These are phyloP conservation scores for Meriones psammophilus DNA, from an alignment of 2,797 vertebrate species.

Conservation along the genomic window DNA sequence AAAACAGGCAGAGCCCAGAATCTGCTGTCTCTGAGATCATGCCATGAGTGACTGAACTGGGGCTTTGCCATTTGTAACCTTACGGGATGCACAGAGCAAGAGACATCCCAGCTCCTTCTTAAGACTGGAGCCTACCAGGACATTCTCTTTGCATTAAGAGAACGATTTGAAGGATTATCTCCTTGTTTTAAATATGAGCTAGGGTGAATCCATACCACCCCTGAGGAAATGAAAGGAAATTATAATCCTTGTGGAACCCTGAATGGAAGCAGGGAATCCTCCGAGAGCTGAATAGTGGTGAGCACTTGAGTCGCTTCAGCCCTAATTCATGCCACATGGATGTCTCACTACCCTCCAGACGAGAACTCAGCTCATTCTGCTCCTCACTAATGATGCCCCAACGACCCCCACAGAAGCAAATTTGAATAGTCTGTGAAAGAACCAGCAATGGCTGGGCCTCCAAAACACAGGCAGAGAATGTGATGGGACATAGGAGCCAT, in stretches of 20 bases:
- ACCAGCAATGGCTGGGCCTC: not conserved
- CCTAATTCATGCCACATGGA: slow-evolving; percentile 34
- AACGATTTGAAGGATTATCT: not conserved
- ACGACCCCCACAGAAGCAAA: not conserved
- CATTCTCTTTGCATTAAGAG: not conserved
- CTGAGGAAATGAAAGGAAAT: slow-evolving; percentile 11
- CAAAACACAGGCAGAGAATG: not conserved
- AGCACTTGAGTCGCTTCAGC: not conserved
- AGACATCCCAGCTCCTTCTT: not conserved
- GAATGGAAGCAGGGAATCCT: not conserved
- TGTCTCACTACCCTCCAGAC: not conserved
- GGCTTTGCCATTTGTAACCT: not conserved
- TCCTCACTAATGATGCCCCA: not conserved
- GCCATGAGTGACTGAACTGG: not conserved
- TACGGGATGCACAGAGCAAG: not conserved
- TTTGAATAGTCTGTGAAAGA: not conserved
- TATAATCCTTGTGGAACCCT: not conserved
- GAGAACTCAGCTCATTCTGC: not conserved
- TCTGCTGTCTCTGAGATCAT: not conserved
- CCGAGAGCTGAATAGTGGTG: slow-evolving; percentile 30
- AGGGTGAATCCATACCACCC: not conserved
- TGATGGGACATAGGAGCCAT: not conserved
- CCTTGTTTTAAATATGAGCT: slow-evolving; percentile 27
- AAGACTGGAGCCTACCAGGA: not conserved
- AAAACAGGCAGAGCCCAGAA: not conserved